These are phyloP conservation scores for Spisula subtruncata DNA, from an alignment of 2,888 invertebrate species.

Conservation along the genomic window DNA sequence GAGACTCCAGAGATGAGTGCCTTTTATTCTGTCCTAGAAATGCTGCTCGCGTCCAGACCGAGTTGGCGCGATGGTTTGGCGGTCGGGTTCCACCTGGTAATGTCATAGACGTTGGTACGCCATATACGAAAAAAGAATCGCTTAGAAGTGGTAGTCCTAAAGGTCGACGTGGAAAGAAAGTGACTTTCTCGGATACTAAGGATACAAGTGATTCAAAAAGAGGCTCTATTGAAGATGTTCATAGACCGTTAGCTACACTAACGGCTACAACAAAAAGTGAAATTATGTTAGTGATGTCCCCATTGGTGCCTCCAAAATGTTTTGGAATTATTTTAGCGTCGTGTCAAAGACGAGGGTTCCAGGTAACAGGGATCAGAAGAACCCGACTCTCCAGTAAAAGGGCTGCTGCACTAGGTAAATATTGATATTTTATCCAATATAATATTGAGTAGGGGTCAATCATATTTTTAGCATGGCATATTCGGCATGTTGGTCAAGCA, in stretches of 20 bases:
- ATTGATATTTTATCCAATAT: not conserved
- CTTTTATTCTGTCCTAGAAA: constrained; percentile 85
- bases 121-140: constrained; percentile 77
- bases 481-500: too few species aligned
- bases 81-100: constrained; percentile 83
- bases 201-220: constrained; percentile 54
- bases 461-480: too few species aligned
- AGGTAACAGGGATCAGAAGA: constrained; percentile 82
- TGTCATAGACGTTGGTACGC: constrained; percentile 82
- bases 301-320: constrained; percentile 82
- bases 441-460: too few species aligned
- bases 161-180: constrained; percentile 77
- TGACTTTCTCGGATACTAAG: constrained; percentile 64
- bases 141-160: constrained; percentile 78
- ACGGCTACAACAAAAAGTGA: constrained; percentile 82
- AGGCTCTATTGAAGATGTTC: constrained; percentile 40
- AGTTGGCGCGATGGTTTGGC: constrained; percentile 85
- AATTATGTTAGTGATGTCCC: constrained; percentile 83
- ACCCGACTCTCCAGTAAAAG: constrained; percentile 79
- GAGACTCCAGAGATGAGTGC: constrained; percentile 82
- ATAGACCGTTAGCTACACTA: constrained; percentile 81
- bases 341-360: constrained; percentile 84
- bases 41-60: constrained; percentile 77
- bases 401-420: constrained; percentile 81
- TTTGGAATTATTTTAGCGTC: constrained; percentile 83